Evolutionary conservation across 2,113 vertebrate species (phyloP).

Genomic region (Columba janthina): DNA sequence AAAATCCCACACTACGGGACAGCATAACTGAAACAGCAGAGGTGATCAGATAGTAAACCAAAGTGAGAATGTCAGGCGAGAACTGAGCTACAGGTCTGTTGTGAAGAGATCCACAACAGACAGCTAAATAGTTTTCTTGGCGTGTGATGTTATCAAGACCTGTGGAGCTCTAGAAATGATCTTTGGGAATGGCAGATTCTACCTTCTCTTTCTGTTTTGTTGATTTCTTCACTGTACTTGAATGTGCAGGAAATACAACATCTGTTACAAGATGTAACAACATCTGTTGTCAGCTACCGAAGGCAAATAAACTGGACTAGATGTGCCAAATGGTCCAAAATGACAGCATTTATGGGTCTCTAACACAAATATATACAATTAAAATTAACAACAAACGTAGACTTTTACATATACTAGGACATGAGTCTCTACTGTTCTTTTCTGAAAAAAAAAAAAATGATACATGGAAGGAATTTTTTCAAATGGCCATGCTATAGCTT

Average conservation of each 20-base stretch:
- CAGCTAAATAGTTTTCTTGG: not conserved
- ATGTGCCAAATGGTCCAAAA: not conserved
- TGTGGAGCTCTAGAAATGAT: not conserved
- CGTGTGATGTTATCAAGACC: not conserved
- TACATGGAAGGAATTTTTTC: not conserved
- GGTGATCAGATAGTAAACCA: not conserved
- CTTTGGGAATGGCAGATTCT: not conserved
- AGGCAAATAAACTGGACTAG: not conserved
- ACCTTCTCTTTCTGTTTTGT: not conserved
- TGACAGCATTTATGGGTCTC: not conserved
- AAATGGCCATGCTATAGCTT: not conserved
- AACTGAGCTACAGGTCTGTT: not conserved
- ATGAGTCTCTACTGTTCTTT: not conserved
- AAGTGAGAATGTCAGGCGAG: not conserved
- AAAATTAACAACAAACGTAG: not conserved
- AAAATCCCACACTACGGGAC: not conserved
- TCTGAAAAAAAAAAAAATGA: not conserved
- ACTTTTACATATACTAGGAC: not conserved
- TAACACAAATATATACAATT: not conserved
- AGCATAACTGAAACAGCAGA: not conserved
- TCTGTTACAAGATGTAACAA: conserved; percentile 6
- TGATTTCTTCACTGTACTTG: not conserved
- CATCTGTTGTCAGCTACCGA: not conserved
- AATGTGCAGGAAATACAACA: not conserved
- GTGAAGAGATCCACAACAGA: not conserved